phyloP scores from a whole-genome alignment of 2,888 invertebrate species.

The Coleophora deauratella region DNA sequence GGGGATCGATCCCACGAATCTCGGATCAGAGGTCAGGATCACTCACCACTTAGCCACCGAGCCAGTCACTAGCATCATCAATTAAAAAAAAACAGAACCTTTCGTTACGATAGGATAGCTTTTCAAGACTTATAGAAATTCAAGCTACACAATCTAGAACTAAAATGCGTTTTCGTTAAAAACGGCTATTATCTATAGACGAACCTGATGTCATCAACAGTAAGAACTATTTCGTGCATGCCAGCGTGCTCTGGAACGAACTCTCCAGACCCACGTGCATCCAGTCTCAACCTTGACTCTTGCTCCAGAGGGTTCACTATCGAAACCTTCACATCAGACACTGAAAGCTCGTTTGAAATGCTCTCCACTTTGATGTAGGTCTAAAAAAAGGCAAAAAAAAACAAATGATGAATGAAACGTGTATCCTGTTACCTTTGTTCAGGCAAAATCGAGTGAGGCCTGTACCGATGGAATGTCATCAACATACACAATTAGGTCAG shows the following conservation, averaged over 20 bases:
- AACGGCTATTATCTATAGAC: too few relatives aligned
- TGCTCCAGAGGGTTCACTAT: slow-evolving; percentile 86
- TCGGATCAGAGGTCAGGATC: too few relatives aligned
- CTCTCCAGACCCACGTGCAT: slow-evolving; percentile 84
- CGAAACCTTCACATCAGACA: slow-evolving; percentile 82
- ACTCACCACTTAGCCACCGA: too few relatives aligned
- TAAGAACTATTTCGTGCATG: slow-evolving; percentile 88
- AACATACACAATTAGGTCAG: not conserved
- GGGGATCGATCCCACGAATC: too few relatives aligned
- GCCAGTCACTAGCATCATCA: too few relatives aligned
- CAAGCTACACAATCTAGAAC: too few relatives aligned
- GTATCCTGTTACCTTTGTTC: slow-evolving; percentile 2
- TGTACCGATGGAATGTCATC: not conserved
- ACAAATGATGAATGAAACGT: not conserved
- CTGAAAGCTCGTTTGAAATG: slow-evolving; percentile 79
- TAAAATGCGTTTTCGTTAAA: too few relatives aligned
- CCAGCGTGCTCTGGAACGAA: slow-evolving; percentile 93
- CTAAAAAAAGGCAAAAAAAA: slow-evolving; percentile 62
- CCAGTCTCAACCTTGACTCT: slow-evolving; percentile 76
- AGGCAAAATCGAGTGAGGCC: not conserved
- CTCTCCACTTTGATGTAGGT: slow-evolving; percentile 86
- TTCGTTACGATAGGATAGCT: too few relatives aligned
- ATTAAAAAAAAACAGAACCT: too few relatives aligned
- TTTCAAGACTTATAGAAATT: too few relatives aligned
- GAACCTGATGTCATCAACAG: slow-evolving; percentile 76